These are phyloP conservation scores for Tortrix viridana DNA, from an alignment of 2,888 invertebrate species.

Conservation along the genomic window DNA sequence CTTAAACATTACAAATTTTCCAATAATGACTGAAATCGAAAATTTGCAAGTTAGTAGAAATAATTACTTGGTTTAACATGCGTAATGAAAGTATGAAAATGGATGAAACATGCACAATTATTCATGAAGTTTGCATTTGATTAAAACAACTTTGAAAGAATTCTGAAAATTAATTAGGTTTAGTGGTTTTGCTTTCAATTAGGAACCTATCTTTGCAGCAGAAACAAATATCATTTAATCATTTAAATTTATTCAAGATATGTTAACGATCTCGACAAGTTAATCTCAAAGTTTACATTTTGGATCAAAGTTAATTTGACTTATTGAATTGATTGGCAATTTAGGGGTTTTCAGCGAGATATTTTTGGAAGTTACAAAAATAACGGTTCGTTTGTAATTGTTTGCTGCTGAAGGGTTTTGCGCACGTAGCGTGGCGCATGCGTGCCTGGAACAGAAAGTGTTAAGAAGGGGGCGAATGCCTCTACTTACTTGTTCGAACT, in stretches of 20 bases:
- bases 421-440: slow-evolving; percentile 45
- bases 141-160: no score
- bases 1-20: no score
- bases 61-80: not conserved
- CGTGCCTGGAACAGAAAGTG: slow-evolving; percentile 67
- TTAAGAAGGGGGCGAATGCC: slow-evolving; percentile 47
- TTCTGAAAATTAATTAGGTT: no score
- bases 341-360: not conserved
- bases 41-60: no score
- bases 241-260: no score
- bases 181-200: no score
- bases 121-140: no score
- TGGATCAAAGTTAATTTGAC: not conserved
- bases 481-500: slow-evolving; percentile 81
- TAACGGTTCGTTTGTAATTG: slow-evolving; percentile 4
- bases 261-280: slow-evolving; percentile 2
- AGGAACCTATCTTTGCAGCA: no score
- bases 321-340: not conserved
- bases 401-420: slow-evolving; percentile 39
- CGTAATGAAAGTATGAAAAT: slow-evolving; percentile 8
- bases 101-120: slow-evolving; percentile 8
- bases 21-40: no score
- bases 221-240: no score
- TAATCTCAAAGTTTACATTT: slow-evolving; percentile 8
- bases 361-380: no score